phyloP scores from a whole-genome alignment of 2,113 vertebrate species.

The Ibidorhyncha struthersii region DNA sequence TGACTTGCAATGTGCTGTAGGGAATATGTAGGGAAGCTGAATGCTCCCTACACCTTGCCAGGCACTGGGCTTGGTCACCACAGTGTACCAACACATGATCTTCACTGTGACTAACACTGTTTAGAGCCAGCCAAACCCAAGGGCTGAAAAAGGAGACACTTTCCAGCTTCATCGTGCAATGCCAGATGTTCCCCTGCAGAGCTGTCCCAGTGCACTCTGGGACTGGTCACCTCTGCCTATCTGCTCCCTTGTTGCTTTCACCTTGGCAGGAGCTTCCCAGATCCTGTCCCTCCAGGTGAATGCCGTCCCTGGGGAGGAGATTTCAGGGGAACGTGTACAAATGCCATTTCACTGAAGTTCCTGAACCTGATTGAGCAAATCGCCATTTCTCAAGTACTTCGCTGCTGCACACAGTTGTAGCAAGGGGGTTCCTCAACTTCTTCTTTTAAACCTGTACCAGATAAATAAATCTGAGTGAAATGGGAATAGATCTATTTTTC shows the following conservation, averaged over 20 bases:
- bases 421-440: neutral
- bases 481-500: neutral
- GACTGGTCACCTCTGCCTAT: neutral
- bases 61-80: neutral
- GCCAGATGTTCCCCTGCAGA: neutral
- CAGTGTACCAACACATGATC: neutral
- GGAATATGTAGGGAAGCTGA: neutral
- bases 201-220: no score
- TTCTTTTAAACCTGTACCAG: neutral
- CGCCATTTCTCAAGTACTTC: rapidly evolving
- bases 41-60: neutral
- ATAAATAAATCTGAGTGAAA: neutral
- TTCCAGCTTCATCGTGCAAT: neutral
- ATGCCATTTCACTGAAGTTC: neutral
- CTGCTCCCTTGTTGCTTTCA: neutral
- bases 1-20: rapidly evolving
- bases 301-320: neutral
- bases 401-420: neutral
- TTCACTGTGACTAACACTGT: neutral
- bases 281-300: neutral
- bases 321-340: neutral
- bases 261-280: neutral
- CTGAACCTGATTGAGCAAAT: neutral
- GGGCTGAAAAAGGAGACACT: neutral
- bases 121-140: neutral